Percentiles rank a stretch among this genome's conserved stretches.
Evolutionary conservation across 2,888 invertebrate species (phyloP).

Genomic region (Heliconius charithonia): DNA sequence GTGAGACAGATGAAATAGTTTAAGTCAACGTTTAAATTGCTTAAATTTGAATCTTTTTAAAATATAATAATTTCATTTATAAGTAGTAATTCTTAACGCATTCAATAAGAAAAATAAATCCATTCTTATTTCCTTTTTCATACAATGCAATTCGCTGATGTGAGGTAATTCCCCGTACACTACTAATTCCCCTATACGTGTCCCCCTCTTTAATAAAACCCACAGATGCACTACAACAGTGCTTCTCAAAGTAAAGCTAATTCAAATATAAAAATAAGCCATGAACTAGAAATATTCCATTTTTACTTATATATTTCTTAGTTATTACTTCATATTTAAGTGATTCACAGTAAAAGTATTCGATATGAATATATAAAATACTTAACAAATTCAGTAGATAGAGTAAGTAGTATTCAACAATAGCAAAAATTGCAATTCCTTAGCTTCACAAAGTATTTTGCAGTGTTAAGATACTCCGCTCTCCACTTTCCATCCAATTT

Average conservation of each 20-base stretch:
- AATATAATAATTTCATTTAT: not conserved
- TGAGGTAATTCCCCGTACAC: slow-evolving; percentile 33
- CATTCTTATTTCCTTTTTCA: not conserved
- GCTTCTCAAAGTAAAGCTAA: slow-evolving; percentile 3
- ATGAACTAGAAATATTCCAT: not conserved
- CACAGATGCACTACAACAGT: slow-evolving; percentile 44
- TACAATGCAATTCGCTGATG: slow-evolving; percentile 33
- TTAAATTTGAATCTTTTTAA: too few species aligned
- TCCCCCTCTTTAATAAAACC: slow-evolving; percentile 42
- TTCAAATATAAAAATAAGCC: not conserved
- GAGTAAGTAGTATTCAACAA: too few species aligned
- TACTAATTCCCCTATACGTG: slow-evolving; percentile 37
- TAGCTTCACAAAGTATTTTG: too few species aligned
- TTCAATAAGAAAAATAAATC: slow-evolving; percentile 10
- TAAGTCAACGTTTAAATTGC: not conserved
- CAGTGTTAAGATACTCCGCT: too few species aligned
- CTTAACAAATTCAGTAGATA: too few species aligned
- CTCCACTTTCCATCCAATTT: too few species aligned
- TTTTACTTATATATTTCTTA: too few species aligned
- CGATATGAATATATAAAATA: too few species aligned
- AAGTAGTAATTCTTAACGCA: not conserved
- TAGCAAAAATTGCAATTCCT: too few species aligned
- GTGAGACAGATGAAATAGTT: too few species aligned
- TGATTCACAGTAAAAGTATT: too few species aligned
- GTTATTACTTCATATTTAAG: too few species aligned